Base-by-base conservation (phyloP, 2,888 invertebrate species). In the Archips xylosteana region DNA sequence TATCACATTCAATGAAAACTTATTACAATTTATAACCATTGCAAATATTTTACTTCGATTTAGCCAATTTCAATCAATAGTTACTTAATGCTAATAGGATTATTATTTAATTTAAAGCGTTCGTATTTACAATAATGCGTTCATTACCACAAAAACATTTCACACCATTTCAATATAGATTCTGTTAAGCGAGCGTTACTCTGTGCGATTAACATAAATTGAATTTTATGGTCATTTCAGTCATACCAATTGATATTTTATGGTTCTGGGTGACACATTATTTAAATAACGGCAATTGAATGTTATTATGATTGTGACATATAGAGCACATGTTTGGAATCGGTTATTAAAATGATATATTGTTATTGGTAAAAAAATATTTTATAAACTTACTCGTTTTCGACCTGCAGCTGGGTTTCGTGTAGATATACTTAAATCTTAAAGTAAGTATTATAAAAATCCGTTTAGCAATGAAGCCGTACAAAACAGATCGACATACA, bases 161-260 rank as follows among this genome's bases (percentile, higher is more conserved):
- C 54, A 54, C 54, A 23, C 54, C 54, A 23, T 54, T 54, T 9
- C 54, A 54, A 23, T 54, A 65, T 65, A 15, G n/a, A 51, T 51
- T 65, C 65, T 12, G 47, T 49, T 62, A 64, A 65, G 36, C 64
- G 63, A 34, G 12, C 65, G 51, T 65, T 65, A 51, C 51, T 65
- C 36, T 1, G 0, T n/a, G 12, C 65, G 49, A 51, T 65, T 51
- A 65, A 65, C 65, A 65, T 65, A 65, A 65, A 65, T 65, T 65
- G 65, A 65, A 65, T 65, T 65, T 65, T 65, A 65, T 65, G 36
- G 49, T 47, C 65, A 51, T 65, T 65, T 65, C 49, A 65, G 51
- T 65, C 65, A 51, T 36, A 65, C 51, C 13, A 65, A 65, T 65
- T 49, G 65, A 49, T 51, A 51, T 65, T 65, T 65, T 65, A 65